Evolutionary conservation across 2,113 vertebrate genomes (phyloP).

Genomic region (Plectropomus leopardus): DNA sequence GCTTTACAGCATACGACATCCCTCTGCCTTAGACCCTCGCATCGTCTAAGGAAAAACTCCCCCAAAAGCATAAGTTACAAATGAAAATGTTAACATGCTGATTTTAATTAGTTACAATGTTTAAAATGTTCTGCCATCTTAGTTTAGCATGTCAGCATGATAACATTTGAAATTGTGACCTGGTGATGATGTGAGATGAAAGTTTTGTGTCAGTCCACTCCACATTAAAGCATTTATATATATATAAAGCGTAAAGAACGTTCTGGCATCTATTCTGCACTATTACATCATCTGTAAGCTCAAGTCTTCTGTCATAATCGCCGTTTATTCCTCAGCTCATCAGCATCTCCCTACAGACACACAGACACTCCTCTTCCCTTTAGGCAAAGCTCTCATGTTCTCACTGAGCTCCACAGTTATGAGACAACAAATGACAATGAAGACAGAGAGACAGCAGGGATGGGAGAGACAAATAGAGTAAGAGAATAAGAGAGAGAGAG

Average conservation of each 20-base stretch:
- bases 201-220: neutral
- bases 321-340: neutral
- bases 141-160: too few relatives aligned
- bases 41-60: too few relatives aligned
- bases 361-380: neutral
- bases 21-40: too few relatives aligned
- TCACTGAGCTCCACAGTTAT: constrained; percentile 54
- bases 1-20: too few relatives aligned
- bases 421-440: constrained; percentile 61
- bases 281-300: constrained; percentile 31
- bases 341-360: constrained; percentile 2
- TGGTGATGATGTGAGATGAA: neutral
- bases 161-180: too few relatives aligned
- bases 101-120: too few relatives aligned
- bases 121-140: too few relatives aligned
- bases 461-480: constrained; percentile 15
- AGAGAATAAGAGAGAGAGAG: constrained; percentile 10
- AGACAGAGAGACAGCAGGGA: constrained; percentile 20
- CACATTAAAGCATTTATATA: too few relatives aligned
- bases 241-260: too few relatives aligned
- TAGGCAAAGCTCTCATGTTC: constrained; percentile 51
- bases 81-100: too few relatives aligned
- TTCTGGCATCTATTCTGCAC: constrained; percentile 16
- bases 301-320: neutral
- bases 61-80: too few relatives aligned